These are phyloP conservation scores for Chionis minor DNA, from an alignment of 2,113 vertebrate species.

Conservation along the genomic window DNA sequence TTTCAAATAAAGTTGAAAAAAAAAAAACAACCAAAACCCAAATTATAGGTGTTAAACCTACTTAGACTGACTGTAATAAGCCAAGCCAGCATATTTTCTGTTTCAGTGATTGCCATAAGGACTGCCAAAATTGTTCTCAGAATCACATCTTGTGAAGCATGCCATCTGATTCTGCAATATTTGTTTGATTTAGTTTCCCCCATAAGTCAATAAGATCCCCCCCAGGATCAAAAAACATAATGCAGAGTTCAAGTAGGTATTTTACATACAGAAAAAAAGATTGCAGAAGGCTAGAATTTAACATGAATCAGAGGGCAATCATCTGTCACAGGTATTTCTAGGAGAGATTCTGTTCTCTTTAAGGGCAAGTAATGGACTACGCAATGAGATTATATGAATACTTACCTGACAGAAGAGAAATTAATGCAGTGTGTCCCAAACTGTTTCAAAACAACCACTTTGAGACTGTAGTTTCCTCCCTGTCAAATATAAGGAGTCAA, in stretches of 20 bases:
- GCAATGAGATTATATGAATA: background rate
- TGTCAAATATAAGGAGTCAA: background rate
- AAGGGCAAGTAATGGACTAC: background rate
- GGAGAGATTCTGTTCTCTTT: background rate
- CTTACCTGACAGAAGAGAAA: background rate
- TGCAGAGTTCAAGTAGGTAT: background rate
- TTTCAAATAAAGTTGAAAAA: background rate
- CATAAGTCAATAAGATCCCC: background rate
- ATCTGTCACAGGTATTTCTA: background rate
- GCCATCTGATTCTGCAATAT: background rate
- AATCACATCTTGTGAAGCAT: background rate
- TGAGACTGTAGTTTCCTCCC: background rate
- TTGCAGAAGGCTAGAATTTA: background rate
- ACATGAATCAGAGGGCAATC: background rate
- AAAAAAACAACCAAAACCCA: accelerated
- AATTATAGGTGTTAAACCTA: background rate
- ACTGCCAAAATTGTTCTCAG: background rate
- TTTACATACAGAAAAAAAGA: background rate
- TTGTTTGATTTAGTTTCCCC: background rate
- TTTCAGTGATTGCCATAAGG: background rate
- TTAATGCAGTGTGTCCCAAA: background rate
- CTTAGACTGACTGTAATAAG: background rate
- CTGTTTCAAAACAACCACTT: background rate
- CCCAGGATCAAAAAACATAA: background rate
- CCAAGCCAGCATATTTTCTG: background rate